Evolutionary conservation across 2,888 invertebrate genomes (phyloP).

Genomic region (Campaea margaritaria): DNA sequence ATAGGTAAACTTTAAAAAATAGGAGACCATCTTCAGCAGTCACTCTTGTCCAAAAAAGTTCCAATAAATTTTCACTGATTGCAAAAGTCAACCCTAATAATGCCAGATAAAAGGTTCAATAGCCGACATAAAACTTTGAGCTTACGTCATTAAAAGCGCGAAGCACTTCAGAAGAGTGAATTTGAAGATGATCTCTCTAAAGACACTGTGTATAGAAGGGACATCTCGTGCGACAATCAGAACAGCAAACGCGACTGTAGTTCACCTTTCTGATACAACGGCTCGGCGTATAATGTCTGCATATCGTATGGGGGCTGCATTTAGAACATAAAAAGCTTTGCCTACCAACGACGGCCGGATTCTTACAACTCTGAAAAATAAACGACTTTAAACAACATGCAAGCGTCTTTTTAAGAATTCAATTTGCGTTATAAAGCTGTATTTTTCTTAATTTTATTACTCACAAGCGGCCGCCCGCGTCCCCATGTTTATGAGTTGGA

Average conservation of each 20-base stretch:
- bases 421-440: slow-evolving; percentile 37
- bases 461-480: slow-evolving; percentile 97
- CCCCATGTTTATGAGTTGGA: slow-evolving; percentile 93
- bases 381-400: slow-evolving; percentile 78
- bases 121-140: no score
- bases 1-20: slow-evolving; percentile 4
- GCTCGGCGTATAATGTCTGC: slow-evolving; percentile 71
- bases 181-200: slow-evolving; percentile 32
- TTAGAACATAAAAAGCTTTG: slow-evolving; percentile 79
- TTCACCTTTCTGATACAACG: slow-evolving; percentile 80
- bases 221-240: slow-evolving; percentile 40
- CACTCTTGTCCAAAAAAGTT: slow-evolving; percentile 13
- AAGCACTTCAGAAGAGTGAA: slow-evolving; percentile 26
- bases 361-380: slow-evolving; percentile 79
- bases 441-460: slow-evolving; percentile 55
- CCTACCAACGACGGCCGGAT: slow-evolving; percentile 70
- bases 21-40: slow-evolving; percentile 22
- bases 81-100: no score
- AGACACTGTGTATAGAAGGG: slow-evolving; percentile 36
- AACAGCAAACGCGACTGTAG: slow-evolving; percentile 45
- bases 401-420: slow-evolving; percentile 54
- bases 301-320: slow-evolving; percentile 72
- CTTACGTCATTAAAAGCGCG: not conserved
- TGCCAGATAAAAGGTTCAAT: no score
- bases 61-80: not conserved